Base-by-base conservation (phyloP, 2,113 vertebrate genomes). In the Chaenogobius annularis region DNA sequence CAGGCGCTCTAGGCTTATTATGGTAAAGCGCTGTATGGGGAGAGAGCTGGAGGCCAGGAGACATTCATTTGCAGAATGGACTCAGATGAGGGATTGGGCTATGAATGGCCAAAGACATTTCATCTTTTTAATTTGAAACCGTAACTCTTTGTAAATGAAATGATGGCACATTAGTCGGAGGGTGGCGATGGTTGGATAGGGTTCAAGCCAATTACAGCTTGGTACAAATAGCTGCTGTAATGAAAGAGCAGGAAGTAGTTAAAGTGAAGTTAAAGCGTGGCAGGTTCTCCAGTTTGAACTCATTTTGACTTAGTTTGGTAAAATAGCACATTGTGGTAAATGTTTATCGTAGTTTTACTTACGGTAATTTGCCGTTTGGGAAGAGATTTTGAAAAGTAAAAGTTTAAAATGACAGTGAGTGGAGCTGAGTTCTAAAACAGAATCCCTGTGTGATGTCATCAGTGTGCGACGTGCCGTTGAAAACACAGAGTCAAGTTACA, bases 61-160 rank as follows among this genome's bases (percentile, higher is more conserved):
- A 55, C 12, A 67, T 65, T 73, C 4, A 68, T 75, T 70, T 50
- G 17, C 19, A 44, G 8, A 56, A 44, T 72, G 43, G 47, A 37
- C 15, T 15, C 10, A 66, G 43, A 52, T 13, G 59, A 54, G 44
- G 13, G 12, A 73, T 47, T 10, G 48, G 14, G 54, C 20, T 43
- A 12, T 69, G 22, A 68, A 69, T 63, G 47, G 48, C 22, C 40
- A n/a, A 19, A 54, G 54, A 37, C 61, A 14, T 79, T 79, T 75
- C 75, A 76, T 26, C 50, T 47, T 47, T 56, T 43, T 7, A 14
- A 19, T 71, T 54, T 19, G 35, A 19, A 26, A 56, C 59, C 31
- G 12, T 74, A 46, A 69, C 13, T 72, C 17, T 9, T 7, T 20
- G 31, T 26, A 9, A 63, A 77, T 69, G 7, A 8, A 44, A 77